Evolutionary conservation across 30 jellyfish, hydroid and myxozoan genomes (phyloP).

Genomic region (Aurelia coerulea): DNA sequence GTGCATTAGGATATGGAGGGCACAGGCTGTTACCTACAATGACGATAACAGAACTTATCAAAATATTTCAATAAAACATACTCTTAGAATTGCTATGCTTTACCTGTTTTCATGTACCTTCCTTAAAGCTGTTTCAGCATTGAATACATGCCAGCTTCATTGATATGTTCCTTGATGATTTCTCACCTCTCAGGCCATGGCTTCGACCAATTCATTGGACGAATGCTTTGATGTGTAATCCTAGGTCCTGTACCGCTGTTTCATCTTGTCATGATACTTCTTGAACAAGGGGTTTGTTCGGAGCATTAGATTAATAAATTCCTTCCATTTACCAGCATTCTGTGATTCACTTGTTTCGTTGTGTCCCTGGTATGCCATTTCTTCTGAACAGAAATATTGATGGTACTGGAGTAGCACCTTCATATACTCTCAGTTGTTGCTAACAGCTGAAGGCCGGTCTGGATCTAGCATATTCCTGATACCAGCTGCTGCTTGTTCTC

Average conservation of each 20-base stretch:
- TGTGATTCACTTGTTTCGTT: constrained; percentile 44
- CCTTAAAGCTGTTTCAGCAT: too few species aligned
- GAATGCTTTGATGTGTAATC: constrained; percentile 50
- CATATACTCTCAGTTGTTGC: constrained; percentile 34
- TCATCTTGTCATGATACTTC: constrained; percentile 39
- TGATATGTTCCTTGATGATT: too few species aligned
- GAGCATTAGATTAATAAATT: constrained; percentile 46
- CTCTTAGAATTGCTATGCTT: too few species aligned
- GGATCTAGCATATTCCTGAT: constrained; percentile 47
- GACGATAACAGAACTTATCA: too few species aligned
- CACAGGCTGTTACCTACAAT: too few species aligned
- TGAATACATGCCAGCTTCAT: too few species aligned
- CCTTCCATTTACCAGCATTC: constrained; percentile 56
- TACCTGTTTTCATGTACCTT: too few species aligned
- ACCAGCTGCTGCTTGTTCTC: background rate
- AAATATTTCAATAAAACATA: too few species aligned
- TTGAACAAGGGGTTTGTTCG: constrained; percentile 49
- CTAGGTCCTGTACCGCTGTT: constrained; percentile 44
- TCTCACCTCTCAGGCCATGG: too few species aligned
- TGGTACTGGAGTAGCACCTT: constrained; percentile 42
- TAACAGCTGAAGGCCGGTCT: constrained; percentile 45
- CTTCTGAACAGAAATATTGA: constrained; percentile 32
- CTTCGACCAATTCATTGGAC: too few species aligned
- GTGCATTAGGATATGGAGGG: too few species aligned
- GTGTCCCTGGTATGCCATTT: constrained; percentile 24